These are phyloP conservation scores for Enteromius paludinosus DNA, from an alignment of 2,797 vertebrate species.

Conservation along the genomic window DNA sequence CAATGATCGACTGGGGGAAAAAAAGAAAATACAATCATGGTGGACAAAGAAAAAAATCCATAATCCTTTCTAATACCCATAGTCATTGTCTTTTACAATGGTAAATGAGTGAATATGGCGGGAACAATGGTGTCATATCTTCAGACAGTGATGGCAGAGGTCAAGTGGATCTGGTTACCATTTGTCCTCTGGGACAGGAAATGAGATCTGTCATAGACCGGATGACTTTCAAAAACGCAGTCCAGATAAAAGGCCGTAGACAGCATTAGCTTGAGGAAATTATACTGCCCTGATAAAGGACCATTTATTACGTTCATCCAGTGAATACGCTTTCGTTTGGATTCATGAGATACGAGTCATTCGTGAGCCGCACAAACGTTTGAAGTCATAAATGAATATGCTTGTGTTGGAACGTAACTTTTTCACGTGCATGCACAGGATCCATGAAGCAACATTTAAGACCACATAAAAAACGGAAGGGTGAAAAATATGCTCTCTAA, in stretches of 20 bases:
- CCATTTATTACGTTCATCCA: background rate
- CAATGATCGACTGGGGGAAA: slow-evolving; percentile 46
- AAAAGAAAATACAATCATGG: slow-evolving; percentile 33
- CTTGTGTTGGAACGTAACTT: background rate
- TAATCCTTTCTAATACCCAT: slow-evolving; percentile 53
- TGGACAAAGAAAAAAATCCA: slow-evolving; percentile 50
- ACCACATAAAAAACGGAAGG: background rate
- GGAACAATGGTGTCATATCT: slow-evolving; percentile 63
- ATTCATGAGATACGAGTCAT: background rate
- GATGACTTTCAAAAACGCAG: slow-evolving; percentile 56
- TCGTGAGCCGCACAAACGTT: background rate
- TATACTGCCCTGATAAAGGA: background rate
- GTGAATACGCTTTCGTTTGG: background rate
- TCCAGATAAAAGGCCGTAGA: slow-evolving; percentile 32
- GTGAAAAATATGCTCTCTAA: background rate
- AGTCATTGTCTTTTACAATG: slow-evolving; percentile 56
- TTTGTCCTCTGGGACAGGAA: slow-evolving; percentile 58
- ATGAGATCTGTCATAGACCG: slow-evolving; percentile 61
- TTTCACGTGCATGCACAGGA: background rate
- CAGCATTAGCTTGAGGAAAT: slow-evolving; percentile 3
- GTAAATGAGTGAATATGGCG: slow-evolving; percentile 58
- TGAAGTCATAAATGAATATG: background rate
- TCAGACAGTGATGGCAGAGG: slow-evolving; percentile 50
- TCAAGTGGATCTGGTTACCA: slow-evolving; percentile 59
- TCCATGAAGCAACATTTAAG: background rate